A percentile compares a stretch with the other conserved stretches of the same genome.
Conservation (phyloP, 2,888 invertebrate species). For the Cheilosia vernalis region DNA sequence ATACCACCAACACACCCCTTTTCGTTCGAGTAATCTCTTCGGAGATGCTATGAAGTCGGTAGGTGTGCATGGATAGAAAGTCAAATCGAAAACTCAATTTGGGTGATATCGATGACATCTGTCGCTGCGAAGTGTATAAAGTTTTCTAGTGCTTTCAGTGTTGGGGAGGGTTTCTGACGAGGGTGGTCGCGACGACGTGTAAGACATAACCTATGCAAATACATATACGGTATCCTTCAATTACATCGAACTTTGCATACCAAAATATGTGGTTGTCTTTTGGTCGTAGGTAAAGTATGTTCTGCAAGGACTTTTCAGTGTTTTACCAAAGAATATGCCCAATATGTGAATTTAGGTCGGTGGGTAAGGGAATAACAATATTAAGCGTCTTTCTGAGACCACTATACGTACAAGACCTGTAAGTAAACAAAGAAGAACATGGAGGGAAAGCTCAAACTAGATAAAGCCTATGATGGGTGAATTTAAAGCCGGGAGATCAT, state of each 20-base stretch:
- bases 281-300: constrained; percentile 21
- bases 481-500: too few relatives aligned
- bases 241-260: constrained; percentile 45
- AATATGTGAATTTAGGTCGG: too few relatives aligned
- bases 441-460: too few relatives aligned
- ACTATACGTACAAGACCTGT: too few relatives aligned
- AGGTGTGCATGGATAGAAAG: constrained; percentile 25
- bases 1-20: background rate
- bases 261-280: constrained; percentile 3
- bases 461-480: too few relatives aligned
- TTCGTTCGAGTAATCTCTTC: background rate
- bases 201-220: constrained; percentile 16
- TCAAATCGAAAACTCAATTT: constrained; percentile 72
- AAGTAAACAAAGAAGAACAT: too few relatives aligned
- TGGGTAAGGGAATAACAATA: too few relatives aligned
- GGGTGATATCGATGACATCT: constrained; percentile 69
- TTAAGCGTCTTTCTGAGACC: too few relatives aligned
- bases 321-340: too few relatives aligned
- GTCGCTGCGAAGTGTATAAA: constrained; percentile 45
- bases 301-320: constrained; percentile 10
- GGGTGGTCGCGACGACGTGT: constrained; percentile 1
- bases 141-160: constrained; percentile 23
- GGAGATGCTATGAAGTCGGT: constrained; percentile 42
- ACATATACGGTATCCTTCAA: constrained; percentile 7
- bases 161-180: background rate